These are phyloP conservation scores for Harlomillsia oculata DNA, from an alignment of 1,140 invertebrate species.

Conservation along the genomic window DNA sequence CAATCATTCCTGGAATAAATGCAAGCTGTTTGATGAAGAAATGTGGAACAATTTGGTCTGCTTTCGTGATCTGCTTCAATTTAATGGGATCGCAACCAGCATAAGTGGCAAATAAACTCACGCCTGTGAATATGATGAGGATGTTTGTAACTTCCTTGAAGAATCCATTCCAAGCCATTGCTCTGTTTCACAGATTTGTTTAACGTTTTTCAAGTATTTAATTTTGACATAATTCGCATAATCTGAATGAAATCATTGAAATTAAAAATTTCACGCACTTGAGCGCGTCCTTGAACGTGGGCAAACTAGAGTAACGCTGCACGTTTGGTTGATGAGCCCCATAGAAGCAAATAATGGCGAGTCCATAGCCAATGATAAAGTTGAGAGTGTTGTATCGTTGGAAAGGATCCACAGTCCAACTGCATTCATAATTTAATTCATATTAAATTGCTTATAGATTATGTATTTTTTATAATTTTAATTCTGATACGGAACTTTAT, in stretches of 20 bases:
- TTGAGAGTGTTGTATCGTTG: slow-evolving; percentile 30
- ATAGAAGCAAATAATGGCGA: slow-evolving; percentile 39
- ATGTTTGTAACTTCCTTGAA: slow-evolving; percentile 25
- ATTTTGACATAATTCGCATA: too few relatives aligned
- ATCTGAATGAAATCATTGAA: too few relatives aligned
- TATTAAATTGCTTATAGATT: too few relatives aligned
- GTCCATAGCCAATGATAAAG: slow-evolving; percentile 30
- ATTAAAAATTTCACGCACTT: slow-evolving; percentile 41
- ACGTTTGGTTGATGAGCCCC: slow-evolving; percentile 80
- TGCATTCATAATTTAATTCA: too few relatives aligned
- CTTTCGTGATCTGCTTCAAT: slow-evolving; percentile 25
- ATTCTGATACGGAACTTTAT: slow-evolving; percentile 4
- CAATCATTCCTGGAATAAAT: slow-evolving; percentile 33
- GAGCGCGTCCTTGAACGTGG: slow-evolving; percentile 57
- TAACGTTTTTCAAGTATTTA: too few relatives aligned
- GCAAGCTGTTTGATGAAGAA: slow-evolving; percentile 31
- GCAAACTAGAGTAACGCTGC: slow-evolving; percentile 74
- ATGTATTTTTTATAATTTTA: too few relatives aligned
- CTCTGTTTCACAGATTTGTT: too few relatives aligned
- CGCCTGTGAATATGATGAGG: slow-evolving; percentile 34
- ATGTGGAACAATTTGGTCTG: slow-evolving; percentile 34
- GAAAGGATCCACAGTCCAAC: slow-evolving; percentile 31
- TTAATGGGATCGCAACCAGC: slow-evolving; percentile 39
- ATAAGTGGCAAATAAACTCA: slow-evolving; percentile 40
- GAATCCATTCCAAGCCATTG: slow-evolving; percentile 23